phyloP scores from a whole-genome alignment of 53 echinoderm and acorn worm species.

The Apostichopus leukothele region DNA sequence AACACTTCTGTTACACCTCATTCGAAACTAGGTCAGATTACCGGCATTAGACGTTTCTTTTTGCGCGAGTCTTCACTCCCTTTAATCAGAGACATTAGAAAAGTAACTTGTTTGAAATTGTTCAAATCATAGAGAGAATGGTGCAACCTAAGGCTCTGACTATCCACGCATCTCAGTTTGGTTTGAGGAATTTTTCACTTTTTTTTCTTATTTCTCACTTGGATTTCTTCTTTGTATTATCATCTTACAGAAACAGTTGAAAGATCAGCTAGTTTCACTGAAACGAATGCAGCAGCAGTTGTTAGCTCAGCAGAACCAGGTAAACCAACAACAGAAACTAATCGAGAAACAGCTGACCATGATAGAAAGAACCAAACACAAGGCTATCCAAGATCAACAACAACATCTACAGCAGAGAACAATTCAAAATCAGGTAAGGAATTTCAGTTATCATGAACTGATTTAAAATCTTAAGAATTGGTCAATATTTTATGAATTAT shows the following conservation, averaged over 20 bases:
- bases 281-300: slow-evolving; percentile 84
- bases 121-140: no score
- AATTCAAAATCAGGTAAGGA: slow-evolving; percentile 47
- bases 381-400: slow-evolving; percentile 49
- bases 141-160: no score
- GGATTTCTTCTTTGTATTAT: neutral
- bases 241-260: slow-evolving; percentile 70
- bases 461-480: no score
- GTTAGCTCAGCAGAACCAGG: slow-evolving; percentile 70
- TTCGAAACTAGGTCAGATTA: no score
- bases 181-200: neutral
- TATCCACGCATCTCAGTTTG: no score
- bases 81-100: neutral
- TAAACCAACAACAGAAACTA: slow-evolving; percentile 71
- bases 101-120: no score
- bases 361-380: slow-evolving; percentile 53
- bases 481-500: no score
- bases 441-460: neutral
- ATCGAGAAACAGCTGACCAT: slow-evolving; percentile 77
- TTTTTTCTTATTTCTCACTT: neutral
- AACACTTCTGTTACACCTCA: no score
- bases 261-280: slow-evolving; percentile 77
- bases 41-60: no score
- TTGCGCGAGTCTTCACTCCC: no score
- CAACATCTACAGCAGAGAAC: slow-evolving; percentile 54